Conservation (phyloP, 2,113 vertebrate genomes). For the Tautogolabrus adspersus region DNA sequence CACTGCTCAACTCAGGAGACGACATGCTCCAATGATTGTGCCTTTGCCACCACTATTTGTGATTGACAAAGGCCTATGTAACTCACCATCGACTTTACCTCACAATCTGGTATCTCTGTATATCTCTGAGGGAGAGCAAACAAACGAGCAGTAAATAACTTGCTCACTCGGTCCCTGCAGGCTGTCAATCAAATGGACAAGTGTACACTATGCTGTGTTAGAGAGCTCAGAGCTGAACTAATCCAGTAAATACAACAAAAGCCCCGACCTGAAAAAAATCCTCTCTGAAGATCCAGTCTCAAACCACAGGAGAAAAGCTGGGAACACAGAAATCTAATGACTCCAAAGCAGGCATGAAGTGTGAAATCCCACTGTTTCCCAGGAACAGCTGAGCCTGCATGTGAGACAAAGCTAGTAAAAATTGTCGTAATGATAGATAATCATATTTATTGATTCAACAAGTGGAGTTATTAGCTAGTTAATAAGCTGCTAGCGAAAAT, state of each 20-base stretch:
- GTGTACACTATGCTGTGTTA: slow-evolving; percentile 61
- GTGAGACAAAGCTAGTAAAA: slow-evolving; percentile 29
- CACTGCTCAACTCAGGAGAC: slow-evolving; percentile 72
- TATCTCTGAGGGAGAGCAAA: slow-evolving; percentile 65
- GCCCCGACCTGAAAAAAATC: slow-evolving; percentile 68
- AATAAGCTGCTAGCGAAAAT: slow-evolving; percentile 50
- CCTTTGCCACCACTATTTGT: slow-evolving; percentile 70
- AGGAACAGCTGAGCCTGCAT: slow-evolving; percentile 71
- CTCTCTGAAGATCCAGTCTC: slow-evolving; percentile 69
- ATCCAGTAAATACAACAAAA: slow-evolving; percentile 78
- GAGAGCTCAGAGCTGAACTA: slow-evolving; percentile 78
- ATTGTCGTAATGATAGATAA: slow-evolving; percentile 44
- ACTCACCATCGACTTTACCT: slow-evolving; percentile 66
- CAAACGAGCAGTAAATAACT: slow-evolving; percentile 74
- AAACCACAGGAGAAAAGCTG: slow-evolving; percentile 69
- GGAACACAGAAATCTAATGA: slow-evolving; percentile 71
- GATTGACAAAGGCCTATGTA: slow-evolving; percentile 73
- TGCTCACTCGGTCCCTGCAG: slow-evolving; percentile 47
- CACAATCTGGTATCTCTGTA: slow-evolving; percentile 56
- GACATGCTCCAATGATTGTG: slow-evolving; percentile 68
- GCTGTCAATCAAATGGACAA: slow-evolving; percentile 73
- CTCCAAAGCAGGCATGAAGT: slow-evolving; percentile 78
- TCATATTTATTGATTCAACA: slow-evolving; percentile 67
- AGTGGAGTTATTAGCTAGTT: slow-evolving; percentile 69
- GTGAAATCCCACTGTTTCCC: slow-evolving; percentile 68